Conservation (phyloP, 1,140 invertebrate species). For the Microplitis demolitor region DNA sequence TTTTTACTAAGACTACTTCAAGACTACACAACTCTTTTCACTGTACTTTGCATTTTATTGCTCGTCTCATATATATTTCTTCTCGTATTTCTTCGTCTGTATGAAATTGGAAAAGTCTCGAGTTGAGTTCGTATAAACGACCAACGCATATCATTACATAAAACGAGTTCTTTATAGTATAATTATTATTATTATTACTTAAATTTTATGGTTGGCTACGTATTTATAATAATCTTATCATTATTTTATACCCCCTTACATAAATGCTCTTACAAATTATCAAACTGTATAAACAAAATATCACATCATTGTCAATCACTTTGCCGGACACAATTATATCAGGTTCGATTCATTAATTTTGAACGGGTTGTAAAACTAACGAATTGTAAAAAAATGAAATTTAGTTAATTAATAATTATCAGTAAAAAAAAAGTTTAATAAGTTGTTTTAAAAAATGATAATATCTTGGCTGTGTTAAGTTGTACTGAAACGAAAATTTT, state of each 20-base stretch:
- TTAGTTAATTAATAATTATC: not conserved
- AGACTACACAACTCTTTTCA: not conserved
- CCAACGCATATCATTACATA: constrained; percentile 1
- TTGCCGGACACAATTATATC: too few species aligned
- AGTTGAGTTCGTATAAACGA: constrained; percentile 5
- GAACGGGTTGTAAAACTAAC: too few species aligned
- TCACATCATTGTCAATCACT: too few species aligned
- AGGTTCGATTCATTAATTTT: too few species aligned
- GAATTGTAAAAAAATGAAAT: too few species aligned
- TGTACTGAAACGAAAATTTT: not conserved
- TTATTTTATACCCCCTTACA: not conserved
- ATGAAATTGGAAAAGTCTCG: constrained; percentile 14
- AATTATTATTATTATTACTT: not conserved
- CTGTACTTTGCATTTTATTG: constrained; percentile 2
- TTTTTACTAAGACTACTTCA: not conserved
- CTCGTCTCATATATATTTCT: not conserved
- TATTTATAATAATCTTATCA: constrained; percentile 4
- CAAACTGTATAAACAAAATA: too few species aligned
- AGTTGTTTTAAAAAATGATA: not conserved
- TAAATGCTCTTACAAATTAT: not conserved
- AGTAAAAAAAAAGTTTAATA: not conserved
- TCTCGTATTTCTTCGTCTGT: not conserved
- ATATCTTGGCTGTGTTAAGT: not conserved
- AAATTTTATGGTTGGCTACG: not conserved
- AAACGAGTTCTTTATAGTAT: not conserved